Evolutionary conservation across 2,888 invertebrate genomes (phyloP), one percentile per base, ranked within the genome.

Genomic region (Slavum lentiscoides): DNA sequence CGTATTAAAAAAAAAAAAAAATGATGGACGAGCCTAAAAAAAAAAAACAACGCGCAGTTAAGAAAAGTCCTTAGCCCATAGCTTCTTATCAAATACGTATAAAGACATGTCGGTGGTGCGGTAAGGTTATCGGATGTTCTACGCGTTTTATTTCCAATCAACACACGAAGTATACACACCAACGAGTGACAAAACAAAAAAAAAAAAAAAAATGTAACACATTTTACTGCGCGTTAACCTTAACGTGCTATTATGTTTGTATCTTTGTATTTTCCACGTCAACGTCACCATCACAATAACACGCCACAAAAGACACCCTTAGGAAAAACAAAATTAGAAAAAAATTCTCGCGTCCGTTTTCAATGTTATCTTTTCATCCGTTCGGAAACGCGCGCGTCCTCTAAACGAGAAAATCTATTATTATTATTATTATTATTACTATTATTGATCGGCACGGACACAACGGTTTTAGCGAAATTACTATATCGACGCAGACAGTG

Each of bases 311-410:
- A 66, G 66, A 66, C 9, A n/a, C 11, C 39, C 2, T 39, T 13
- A 59, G n/a, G 59, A 59, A 59, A 17, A 55, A 23, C 1, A 30
- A 43, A n/a, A 43, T 2, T 23, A 53, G 13, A 55, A 55, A 55
- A 55, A 55, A 55, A 55, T 39, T 39, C 49, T 11, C 49, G n/a
- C 9, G 59, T 39, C 58, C 19, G 43, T 21, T 23, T 23, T 17
- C 72, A 72, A 72, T 72, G 59, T 61, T 59, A 72, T 61, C 59
- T 72, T 70, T 72, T 72, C 43, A 72, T 72, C n/a, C 30, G 49
- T 49, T 49, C 49, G 49, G 58, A 19, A 11, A 37, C 43, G 59
- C 59, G 59, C 59, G 59, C 23, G 72, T 59, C 72, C 72, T 72
- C 59, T 72, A 72, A 59, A 59, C 15, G 17, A 59, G 7, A 21